Percentiles rank a stretch among this genome's conserved stretches.
Evolutionary conservation across 2,888 invertebrate genomes (phyloP).

Genomic region (Trachelus tabidus): DNA sequence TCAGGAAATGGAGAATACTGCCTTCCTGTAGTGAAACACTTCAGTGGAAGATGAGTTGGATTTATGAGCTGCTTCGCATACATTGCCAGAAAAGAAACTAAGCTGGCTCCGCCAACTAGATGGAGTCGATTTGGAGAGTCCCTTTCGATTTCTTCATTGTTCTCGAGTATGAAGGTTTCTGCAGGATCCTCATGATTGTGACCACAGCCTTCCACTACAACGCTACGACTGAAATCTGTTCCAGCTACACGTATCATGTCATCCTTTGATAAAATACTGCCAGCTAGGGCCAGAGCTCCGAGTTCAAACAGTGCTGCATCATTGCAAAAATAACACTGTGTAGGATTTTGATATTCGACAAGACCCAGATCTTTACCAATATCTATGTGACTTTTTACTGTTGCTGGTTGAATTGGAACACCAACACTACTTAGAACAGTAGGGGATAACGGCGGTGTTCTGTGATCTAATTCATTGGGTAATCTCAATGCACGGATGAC

Average conservation of each 20-base stretch:
- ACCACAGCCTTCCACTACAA: conserved; percentile 81
- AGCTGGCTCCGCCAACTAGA: conserved; percentile 80
- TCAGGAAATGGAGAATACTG: conserved; percentile 71
- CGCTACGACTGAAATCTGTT: conserved; percentile 81
- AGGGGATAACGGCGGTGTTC: conserved; percentile 68
- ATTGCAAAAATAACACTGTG: conserved; percentile 73
- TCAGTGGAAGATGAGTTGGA: conserved; percentile 74
- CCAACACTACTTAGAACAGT: conserved; percentile 40
- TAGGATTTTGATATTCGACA: conserved; percentile 71
- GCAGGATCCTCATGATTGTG: conserved; percentile 70
- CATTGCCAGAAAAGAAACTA: conserved; percentile 80
- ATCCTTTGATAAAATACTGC: conserved; percentile 64
- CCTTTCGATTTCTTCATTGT: conserved; percentile 69
- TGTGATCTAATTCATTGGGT: conserved; percentile 77
- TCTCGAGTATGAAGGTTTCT: conserved; percentile 72
- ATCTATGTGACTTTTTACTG: conserved; percentile 66
- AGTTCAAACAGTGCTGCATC: conserved; percentile 81
- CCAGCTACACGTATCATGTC: conserved; percentile 78
- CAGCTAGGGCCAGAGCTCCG: conserved; percentile 66
- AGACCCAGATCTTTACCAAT: conserved; percentile 69
- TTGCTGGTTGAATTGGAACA: conserved; percentile 14
- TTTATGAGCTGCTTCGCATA: conserved; percentile 76
- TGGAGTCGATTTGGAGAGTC: conserved; percentile 74
- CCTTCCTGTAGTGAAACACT: conserved; percentile 77
- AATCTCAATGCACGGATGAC: conserved; percentile 74